These are phyloP conservation scores for Trichogramma evanescens DNA, from an alignment of 2,888 invertebrate genomes.

Conservation along the genomic window DNA sequence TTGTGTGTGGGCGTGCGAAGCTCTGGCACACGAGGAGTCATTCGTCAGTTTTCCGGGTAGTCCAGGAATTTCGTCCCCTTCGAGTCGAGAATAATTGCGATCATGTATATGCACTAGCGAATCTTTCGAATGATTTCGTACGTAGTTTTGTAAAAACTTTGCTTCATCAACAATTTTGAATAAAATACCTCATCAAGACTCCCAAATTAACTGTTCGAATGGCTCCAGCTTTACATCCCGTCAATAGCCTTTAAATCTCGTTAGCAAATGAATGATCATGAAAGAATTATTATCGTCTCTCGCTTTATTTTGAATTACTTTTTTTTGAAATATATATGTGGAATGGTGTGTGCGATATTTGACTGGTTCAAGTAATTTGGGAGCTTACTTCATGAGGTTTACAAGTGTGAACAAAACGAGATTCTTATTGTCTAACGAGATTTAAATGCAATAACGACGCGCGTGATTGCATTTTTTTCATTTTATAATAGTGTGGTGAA, in stretches of 20 bases:
- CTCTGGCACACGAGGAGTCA: conserved; percentile 8
- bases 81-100: no score
- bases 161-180: no score
- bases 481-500: no score
- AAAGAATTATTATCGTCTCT: neutral
- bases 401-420: conserved; percentile 25
- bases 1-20: no score
- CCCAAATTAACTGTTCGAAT: conserved; percentile 44
- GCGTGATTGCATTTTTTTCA: conserved; percentile 10
- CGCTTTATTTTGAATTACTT: neutral
- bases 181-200: conserved; percentile 44
- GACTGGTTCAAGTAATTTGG: conserved; percentile 35
- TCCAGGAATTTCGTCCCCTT: neutral
- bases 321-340: neutral
- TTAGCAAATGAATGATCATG: conserved; percentile 30
- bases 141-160: no score
- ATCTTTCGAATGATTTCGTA: no score
- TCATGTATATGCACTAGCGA: no score
- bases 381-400: conserved; percentile 46
- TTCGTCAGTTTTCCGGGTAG: conserved; percentile 8
- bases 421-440: conserved; percentile 43
- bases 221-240: conserved; percentile 25
- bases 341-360: no score
- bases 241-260: conserved; percentile 45
- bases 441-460: conserved; percentile 39